These are phyloP conservation scores for Eledone cirrhosa DNA, from an alignment of 2,888 invertebrate species.

Conservation along the genomic window DNA sequence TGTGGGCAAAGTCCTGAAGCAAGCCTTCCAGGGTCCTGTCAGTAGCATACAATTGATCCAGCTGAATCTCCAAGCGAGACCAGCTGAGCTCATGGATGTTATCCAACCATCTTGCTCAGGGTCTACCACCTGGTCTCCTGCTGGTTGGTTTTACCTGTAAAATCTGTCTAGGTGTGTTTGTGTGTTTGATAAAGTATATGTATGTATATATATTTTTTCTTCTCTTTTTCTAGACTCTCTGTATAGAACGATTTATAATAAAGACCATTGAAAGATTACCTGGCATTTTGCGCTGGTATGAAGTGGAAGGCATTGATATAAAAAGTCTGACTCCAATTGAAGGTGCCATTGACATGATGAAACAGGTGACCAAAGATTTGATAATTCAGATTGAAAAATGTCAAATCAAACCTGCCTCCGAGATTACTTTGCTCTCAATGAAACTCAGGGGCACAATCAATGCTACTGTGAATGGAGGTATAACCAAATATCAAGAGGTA, in stretches of 20 bases:
- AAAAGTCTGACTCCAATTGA: slow-evolving; percentile 75
- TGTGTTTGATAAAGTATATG: no score
- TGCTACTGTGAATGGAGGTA: slow-evolving; percentile 64
- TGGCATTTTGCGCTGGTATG: slow-evolving; percentile 64
- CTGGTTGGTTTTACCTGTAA: no score
- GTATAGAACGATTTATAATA: slow-evolving; percentile 59
- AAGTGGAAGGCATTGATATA: slow-evolving; percentile 77
- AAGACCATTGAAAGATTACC: slow-evolving; percentile 58
- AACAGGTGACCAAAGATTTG: slow-evolving; percentile 53
- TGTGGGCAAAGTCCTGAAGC: no score
- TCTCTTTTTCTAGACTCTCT: slow-evolving; percentile 57
- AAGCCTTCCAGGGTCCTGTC: no score
- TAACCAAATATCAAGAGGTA: slow-evolving; percentile 64
- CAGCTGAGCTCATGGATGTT: no score
- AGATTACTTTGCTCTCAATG: slow-evolving; percentile 60
- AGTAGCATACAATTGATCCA: no score
- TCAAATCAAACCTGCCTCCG: slow-evolving; percentile 68
- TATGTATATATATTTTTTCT: neutral
- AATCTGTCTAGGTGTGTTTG: no score
- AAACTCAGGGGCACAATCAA: slow-evolving; percentile 60
- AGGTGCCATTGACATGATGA: slow-evolving; percentile 57
- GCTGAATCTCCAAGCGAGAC: no score
- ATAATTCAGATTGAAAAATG: slow-evolving; percentile 82
- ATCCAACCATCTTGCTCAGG: no score
- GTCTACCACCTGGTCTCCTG: no score